Conservation (phyloP, 92 coral and sea anemone species). For the Phenganax stokvisi region DNA sequence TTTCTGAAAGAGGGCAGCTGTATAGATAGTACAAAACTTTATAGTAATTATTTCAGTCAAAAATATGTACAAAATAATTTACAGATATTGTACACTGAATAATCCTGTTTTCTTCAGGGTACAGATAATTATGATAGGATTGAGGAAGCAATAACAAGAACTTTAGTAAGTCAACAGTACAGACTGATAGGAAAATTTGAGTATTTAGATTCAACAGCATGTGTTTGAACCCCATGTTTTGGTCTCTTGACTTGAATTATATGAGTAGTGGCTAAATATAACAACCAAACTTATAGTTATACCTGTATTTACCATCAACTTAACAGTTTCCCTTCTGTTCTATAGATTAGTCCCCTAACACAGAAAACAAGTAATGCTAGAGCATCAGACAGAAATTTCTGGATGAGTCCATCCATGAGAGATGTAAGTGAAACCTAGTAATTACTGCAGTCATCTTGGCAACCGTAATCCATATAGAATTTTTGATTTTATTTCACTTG, state of each 20-base stretch:
- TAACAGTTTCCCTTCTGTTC: not conserved
- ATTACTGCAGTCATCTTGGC: not conserved
- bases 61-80: not conserved
- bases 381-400: not conserved
- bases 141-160: slow-evolving; percentile 72
- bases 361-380: not conserved
- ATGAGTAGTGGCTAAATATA: too few relatives aligned
- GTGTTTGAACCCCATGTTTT: too few relatives aligned
- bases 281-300: too few relatives aligned
- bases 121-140: slow-evolving; percentile 77
- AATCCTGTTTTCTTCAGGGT: slow-evolving; percentile 40
- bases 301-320: too few relatives aligned
- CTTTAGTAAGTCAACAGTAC: slow-evolving; percentile 52
- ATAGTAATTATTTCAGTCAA: not conserved
- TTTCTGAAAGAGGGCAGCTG: not conserved
- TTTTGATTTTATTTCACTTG: too few relatives aligned
- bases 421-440: not conserved
- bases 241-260: too few relatives aligned
- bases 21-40: not conserved
- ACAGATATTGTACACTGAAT: not conserved
- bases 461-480: too few relatives aligned
- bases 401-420: slow-evolving; percentile 38
- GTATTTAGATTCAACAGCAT: too few relatives aligned
- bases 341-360: slow-evolving; percentile 19
- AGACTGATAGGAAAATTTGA: not conserved